Percentiles rank a stretch among this genome's conserved stretches.
phyloP scores from a whole-genome alignment of 2,888 invertebrate genomes.

The Andrena trimmerana region DNA sequence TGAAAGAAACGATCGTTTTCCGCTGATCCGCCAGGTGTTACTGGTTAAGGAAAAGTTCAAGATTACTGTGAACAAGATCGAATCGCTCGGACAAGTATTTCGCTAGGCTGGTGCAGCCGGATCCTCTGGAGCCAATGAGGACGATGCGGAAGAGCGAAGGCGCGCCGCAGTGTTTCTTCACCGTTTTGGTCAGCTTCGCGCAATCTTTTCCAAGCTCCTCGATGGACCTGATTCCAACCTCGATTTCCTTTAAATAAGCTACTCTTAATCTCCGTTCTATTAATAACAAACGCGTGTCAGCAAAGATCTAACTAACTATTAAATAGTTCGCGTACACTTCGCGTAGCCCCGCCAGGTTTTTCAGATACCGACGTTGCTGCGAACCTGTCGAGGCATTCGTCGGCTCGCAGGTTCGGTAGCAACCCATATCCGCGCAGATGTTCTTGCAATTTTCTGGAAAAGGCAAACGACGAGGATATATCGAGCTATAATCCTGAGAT shows the following conservation, averaged over 20 bases:
- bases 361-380: conserved; percentile 61
- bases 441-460: conserved; percentile 32
- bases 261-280: not conserved
- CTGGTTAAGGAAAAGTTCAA: not conserved
- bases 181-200: conserved; percentile 79
- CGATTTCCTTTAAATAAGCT: conserved; percentile 79
- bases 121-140: conserved; percentile 88
- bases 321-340: conserved; percentile 82
- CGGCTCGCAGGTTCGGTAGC: not conserved
- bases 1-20: conserved; percentile 71
- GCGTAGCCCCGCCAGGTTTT: conserved; percentile 81
- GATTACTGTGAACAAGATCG: conserved; percentile 86
- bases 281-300: too few relatives aligned
- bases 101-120: conserved; percentile 87
- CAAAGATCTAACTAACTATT: conserved; percentile 72
- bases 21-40: not conserved
- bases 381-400: not conserved
- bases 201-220: conserved; percentile 84
- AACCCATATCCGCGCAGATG: conserved; percentile 13
- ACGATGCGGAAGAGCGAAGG: conserved; percentile 87
- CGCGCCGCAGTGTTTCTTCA: conserved; percentile 82
- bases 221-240: conserved; percentile 78
- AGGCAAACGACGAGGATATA: not conserved
- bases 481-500: not conserved
- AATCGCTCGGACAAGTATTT: conserved; percentile 86